Evolutionary conservation across 2,888 invertebrate genomes (phyloP).

Genomic region (Sycophila texana): DNA sequence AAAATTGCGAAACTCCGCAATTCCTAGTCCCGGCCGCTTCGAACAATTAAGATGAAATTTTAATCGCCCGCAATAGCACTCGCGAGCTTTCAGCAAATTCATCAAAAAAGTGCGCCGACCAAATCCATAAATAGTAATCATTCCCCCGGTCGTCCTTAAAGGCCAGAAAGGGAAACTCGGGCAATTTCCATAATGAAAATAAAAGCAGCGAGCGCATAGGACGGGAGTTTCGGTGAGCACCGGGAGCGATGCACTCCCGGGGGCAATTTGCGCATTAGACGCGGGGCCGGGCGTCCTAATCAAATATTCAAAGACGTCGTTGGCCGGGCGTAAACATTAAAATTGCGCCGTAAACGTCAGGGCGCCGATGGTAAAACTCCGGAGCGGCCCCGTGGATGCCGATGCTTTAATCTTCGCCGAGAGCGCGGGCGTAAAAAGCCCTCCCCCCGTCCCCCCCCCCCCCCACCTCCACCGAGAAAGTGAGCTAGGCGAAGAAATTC

Average conservation of each 20-base stretch:
- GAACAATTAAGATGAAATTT: no score
- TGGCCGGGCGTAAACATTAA: constrained; percentile 38
- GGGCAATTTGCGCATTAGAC: constrained; percentile 44
- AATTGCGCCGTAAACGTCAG: constrained; percentile 52
- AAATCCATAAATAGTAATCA: background rate
- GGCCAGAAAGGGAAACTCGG: background rate
- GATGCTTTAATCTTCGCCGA: constrained; percentile 29
- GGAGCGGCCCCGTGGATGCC: constrained; percentile 2
- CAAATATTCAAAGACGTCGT: constrained; percentile 50
- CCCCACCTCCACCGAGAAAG: constrained; percentile 36
- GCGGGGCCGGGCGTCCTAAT: constrained; percentile 37
- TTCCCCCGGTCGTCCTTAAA: background rate
- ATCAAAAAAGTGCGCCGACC: background rate
- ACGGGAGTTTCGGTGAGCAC: no score
- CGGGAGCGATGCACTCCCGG: background rate
- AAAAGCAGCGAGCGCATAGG: constrained; percentile 4
- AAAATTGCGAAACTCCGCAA: no score
- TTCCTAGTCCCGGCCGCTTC: no score
- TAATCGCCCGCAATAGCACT: no score
- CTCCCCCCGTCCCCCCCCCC: no score
- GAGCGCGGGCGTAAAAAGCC: background rate
- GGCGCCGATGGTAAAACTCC: constrained; percentile 24
- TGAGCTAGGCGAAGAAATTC: constrained; percentile 26
- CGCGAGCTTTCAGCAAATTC: background rate
- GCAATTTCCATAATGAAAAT: constrained; percentile 21